Percentiles rank a stretch among this genome's conserved stretches.
phyloP scores from a whole-genome alignment of 2,797 vertebrate genomes.

The Danio jaintianensis region DNA sequence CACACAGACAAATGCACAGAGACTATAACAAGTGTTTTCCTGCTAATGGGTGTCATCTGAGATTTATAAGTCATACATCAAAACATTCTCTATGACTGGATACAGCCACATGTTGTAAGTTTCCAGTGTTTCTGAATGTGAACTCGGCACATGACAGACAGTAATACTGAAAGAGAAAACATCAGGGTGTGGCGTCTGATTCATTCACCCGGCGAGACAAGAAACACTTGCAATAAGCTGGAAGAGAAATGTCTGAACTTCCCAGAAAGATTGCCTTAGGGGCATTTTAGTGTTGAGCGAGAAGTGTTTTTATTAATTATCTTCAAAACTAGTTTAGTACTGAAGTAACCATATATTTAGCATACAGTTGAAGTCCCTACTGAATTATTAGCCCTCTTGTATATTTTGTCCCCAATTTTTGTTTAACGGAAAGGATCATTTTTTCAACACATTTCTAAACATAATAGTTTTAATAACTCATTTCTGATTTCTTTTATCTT shows the following conservation, averaged over 20 bases:
- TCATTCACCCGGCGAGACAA: constrained; percentile 1
- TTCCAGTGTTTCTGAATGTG: not conserved
- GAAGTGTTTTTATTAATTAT: not conserved
- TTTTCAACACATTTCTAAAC: no score
- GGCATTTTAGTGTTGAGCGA: not conserved
- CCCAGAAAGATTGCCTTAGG: constrained; percentile 20
- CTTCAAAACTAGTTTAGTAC: constrained; percentile 20
- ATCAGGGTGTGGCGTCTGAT: constrained; percentile 13
- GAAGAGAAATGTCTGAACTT: constrained; percentile 6
- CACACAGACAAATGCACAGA: constrained; percentile 6
- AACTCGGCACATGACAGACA: constrained; percentile 18
- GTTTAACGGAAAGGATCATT: no score
- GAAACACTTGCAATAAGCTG: not conserved
- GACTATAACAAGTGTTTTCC: not conserved
- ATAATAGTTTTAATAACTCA: no score
- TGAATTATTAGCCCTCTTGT: no score
- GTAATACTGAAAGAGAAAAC: not conserved
- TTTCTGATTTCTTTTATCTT: no score
- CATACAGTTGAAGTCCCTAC: no score
- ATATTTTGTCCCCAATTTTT: no score
- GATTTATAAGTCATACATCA: constrained; percentile 2
- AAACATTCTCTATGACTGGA: not conserved
- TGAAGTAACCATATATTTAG: no score
- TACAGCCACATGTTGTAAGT: not conserved
- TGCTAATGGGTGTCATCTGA: constrained; percentile 24